These are phyloP conservation scores for Andrena trimmerana DNA, from an alignment of 2,888 invertebrate genomes.

Conservation along the genomic window DNA sequence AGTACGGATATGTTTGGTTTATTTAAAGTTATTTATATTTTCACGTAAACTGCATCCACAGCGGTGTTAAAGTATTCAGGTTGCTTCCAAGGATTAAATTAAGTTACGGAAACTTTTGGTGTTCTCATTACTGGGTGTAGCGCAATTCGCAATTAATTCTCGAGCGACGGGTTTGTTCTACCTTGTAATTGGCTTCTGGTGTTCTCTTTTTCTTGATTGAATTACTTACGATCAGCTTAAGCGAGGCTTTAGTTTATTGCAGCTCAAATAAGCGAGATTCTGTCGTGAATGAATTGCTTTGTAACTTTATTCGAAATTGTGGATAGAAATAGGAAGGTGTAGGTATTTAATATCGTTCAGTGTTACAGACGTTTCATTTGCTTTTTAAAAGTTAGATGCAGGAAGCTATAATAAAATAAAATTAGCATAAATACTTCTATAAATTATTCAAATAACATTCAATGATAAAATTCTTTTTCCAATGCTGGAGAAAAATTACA, in stretches of 20 bases:
- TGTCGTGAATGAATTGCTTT: not conserved
- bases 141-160: conserved; percentile 55
- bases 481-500: no score
- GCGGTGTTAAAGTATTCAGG: not conserved
- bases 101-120: conserved; percentile 12
- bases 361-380: no score
- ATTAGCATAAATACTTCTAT: no score
- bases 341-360: no score
- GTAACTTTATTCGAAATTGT: not conserved
- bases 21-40: not conserved
- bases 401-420: no score
- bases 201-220: not conserved
- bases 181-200: not conserved
- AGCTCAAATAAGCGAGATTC: not conserved
- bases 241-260: not conserved
- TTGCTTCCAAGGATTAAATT: conserved; percentile 17
- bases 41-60: not conserved
- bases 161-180: not conserved
- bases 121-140: conserved; percentile 31
- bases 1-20: not conserved
- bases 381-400: no score
- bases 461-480: no score
- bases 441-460: no score
- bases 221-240: not conserved
- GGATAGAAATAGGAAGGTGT: no score